Evolutionary conservation across 2,113 vertebrate species (phyloP).

Genomic region (Rhynchopsitta pachyrhyncha): DNA sequence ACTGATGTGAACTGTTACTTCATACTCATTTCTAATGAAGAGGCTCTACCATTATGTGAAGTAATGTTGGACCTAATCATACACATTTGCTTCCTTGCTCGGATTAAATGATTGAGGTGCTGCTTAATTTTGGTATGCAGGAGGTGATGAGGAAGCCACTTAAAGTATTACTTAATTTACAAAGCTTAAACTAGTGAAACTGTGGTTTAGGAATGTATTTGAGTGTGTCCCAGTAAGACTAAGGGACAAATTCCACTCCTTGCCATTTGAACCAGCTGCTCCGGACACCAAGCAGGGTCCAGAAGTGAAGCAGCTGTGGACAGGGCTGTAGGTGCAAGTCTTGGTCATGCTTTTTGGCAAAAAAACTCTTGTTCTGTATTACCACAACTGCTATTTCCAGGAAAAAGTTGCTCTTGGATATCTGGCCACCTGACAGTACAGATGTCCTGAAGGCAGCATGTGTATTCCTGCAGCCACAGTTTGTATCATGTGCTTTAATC

Average conservation of each 20-base stretch:
- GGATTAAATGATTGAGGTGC: not conserved
- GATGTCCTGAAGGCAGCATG: not conserved
- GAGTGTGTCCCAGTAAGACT: not conserved
- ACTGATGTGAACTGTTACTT: not conserved
- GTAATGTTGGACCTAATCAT: not conserved
- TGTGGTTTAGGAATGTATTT: not conserved
- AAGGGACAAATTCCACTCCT: not conserved
- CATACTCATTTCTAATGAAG: not conserved
- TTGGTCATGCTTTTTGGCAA: not conserved
- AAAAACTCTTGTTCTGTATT: not conserved
- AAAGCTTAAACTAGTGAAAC: not conserved
- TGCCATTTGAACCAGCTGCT: not conserved
- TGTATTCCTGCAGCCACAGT: not conserved
- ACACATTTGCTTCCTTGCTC: not conserved
- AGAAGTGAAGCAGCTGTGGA: not conserved
- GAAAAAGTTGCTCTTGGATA: conserved; percentile 2
- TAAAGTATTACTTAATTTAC: not conserved
- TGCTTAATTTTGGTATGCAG: not conserved
- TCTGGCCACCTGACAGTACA: not conserved
- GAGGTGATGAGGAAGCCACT: not conserved
- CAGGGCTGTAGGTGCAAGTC: not conserved
- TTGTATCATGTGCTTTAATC: not conserved
- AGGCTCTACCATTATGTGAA: not conserved
- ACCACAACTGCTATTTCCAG: not conserved
- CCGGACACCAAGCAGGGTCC: not conserved